Evolutionary conservation across 1,140 invertebrate species (phyloP), one percentile per base, ranked within the genome.

Genomic region (Belonocnema kinseyi): DNA sequence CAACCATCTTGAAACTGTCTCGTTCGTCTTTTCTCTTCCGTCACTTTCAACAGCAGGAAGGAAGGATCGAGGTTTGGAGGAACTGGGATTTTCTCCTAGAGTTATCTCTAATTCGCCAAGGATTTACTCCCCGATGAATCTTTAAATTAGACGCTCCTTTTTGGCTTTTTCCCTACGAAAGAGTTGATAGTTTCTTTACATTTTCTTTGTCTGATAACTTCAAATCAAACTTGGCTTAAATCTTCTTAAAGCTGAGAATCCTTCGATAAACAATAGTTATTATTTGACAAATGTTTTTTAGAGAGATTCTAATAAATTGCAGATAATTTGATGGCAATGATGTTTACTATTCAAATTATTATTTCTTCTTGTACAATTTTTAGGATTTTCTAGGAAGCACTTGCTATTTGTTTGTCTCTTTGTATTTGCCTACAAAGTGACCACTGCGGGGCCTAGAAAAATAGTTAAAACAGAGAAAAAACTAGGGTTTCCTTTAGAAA

Each of bases 41-140:
- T 73, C 50, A 33, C 71, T 78, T 74, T 75, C 19, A 33, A 51
- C 19, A 77, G 77, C 72, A 75, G 16, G 72, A 56, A 75, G 77
- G 70, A 80, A 82, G 77, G 26, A 84, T 77, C 77, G 80, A 79
- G 82, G 85, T 86, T 85, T 85, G 82, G 83, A 85, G 85, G 85
- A 84, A 80, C 83, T 85, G 87, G 90, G 91, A 92, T 92, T 92
- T 91, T 86, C 84, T 85, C 82, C 80, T 86, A 85, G 84, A 90
- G 91, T 90, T 92, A 92, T 92, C 92, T 92, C 90, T 92, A 92
- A 92, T 92, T 92, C 91, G 89, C 86, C 85, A 85, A 82, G 91
- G 91, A 91, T 92, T 92, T 92, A 91, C 87, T 92, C 87, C 87
- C 86, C 89, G 88, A 90, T 88, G 90, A 92, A 92, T 92, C 91